phyloP scores from a whole-genome alignment of 1,140 invertebrate species.

The Neelides sp. region DNA sequence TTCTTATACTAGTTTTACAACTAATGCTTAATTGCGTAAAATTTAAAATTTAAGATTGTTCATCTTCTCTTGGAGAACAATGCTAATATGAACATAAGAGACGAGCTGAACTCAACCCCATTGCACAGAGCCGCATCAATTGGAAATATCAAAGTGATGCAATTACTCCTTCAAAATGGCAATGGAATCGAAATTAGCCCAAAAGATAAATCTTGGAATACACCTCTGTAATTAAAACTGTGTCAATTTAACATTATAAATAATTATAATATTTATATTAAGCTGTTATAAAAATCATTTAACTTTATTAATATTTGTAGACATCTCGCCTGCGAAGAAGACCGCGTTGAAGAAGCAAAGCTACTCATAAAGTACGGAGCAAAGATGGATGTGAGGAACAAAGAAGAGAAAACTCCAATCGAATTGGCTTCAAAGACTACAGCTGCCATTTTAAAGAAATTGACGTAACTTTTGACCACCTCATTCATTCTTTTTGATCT shows the following conservation, averaged over 20 bases:
- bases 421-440: constrained; percentile 47
- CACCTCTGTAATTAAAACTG: constrained; percentile 45
- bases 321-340: constrained; percentile 74
- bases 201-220: constrained; percentile 53
- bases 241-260: constrained; percentile 5
- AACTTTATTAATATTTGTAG: constrained; percentile 40
- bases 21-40: constrained; percentile 3
- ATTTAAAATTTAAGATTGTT: constrained; percentile 41
- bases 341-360: constrained; percentile 52
- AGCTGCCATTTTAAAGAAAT: constrained; percentile 6
- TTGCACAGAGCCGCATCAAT: constrained; percentile 71
- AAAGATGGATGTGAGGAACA: constrained; percentile 48
- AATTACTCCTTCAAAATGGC: constrained; percentile 49
- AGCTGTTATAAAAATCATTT: no score
- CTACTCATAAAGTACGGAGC: constrained; percentile 56
- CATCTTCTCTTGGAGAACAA: constrained; percentile 54
- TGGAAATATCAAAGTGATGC: constrained; percentile 56
- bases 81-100: constrained; percentile 59
- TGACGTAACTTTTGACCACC: no score
- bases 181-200: constrained; percentile 41
- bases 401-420: constrained; percentile 55
- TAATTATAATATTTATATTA: no score
- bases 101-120: constrained; percentile 63
- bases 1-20: constrained; percentile 4
- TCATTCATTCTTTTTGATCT: no score